Base-by-base conservation (phyloP, 30 jellyfish, hydroid and myxozoan genomes). In the Catostylus mosaicus region DNA sequence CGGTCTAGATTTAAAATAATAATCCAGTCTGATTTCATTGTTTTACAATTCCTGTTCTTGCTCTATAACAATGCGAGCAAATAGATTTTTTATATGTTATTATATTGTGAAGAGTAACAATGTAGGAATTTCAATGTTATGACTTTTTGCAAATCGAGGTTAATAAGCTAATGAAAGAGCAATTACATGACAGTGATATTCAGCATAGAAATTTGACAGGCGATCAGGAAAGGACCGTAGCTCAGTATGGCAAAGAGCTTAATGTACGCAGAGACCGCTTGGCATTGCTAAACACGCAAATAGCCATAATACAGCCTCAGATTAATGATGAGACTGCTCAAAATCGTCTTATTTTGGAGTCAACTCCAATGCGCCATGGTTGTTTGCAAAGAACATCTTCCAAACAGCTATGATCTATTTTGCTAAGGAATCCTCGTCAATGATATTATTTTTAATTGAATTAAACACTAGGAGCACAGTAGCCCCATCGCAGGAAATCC, bases 111-210 rank as follows among this genome's bases (percentile, higher is more conserved):
- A 20, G 29, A 68, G 35, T 29, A 8, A 29, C 43, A 23, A 40
- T n/a, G 80, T 68, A 23, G 54, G 37, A 24, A 68, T 1, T 32
- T 63, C 19, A 68, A 64, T 68, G 80, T 68, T 68, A 68, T 68
- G 80, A 24, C 80, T 68, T 36, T n/a, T 22, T 43, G 36, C 34
- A 68, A 18, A 68, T 68, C 80, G 56, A 46, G 80, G 64, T 35
- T 35, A 68, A 36, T 36, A 36, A 68, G 80, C 80, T 68, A 33
- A 68, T 45, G 43, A 7, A 43, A 24, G 64, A 6, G 7, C 64
- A 68, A 68, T 68, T 23, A 59, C 12, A 23, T 26, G n/a, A 59
- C 71, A 22, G 71, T 37, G 38, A 24, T 59, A 59, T 23, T 36
- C 12, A 12, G 71, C 40, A 59, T 26, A 59, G 38, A 59, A 26